Conservation (phyloP, 1,140 invertebrate genomes). For the Mesaphorura yosii region DNA sequence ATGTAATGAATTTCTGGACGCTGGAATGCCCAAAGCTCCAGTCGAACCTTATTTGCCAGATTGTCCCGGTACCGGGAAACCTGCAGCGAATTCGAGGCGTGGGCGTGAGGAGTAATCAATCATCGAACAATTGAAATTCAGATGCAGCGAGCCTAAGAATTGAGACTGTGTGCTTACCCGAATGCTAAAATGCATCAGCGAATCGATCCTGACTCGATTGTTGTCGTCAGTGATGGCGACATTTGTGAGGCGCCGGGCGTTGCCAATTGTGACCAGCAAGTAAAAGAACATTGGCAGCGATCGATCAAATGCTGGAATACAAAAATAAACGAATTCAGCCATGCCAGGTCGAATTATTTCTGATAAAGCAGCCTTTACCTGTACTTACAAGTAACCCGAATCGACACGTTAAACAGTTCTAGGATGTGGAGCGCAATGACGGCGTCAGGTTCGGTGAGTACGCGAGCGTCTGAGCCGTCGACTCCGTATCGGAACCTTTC, state of each 20-base stretch:
- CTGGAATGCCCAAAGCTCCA: slow-evolving; percentile 25
- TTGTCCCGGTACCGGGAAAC: slow-evolving; percentile 15
- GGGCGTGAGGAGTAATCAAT: background rate
- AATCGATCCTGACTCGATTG: slow-evolving; percentile 13
- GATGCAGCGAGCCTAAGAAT: background rate
- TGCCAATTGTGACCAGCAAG: slow-evolving; percentile 3
- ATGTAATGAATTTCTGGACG: slow-evolving; percentile 22
- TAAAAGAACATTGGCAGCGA: slow-evolving; percentile 11
- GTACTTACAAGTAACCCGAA: slow-evolving; percentile 7
- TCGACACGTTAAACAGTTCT: slow-evolving; percentile 13
- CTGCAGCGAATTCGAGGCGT: background rate
- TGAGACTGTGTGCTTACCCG: slow-evolving; percentile 7
- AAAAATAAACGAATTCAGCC: slow-evolving; percentile 3
- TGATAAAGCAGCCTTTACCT: background rate
- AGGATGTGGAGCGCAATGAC: slow-evolving; percentile 17
- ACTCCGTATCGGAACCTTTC: background rate
- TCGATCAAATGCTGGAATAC: background rate
- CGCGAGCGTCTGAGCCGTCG: slow-evolving; percentile 9
- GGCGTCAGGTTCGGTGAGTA: slow-evolving; percentile 8
- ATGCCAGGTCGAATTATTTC: background rate
- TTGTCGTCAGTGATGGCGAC: background rate
- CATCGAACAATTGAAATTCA: background rate
- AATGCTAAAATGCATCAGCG: slow-evolving; percentile 3
- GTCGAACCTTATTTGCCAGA: background rate
- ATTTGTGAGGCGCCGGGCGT: background rate